Conservation (phyloP, 2,797 vertebrate species). For the Mormyrus proboscirostris region DNA sequence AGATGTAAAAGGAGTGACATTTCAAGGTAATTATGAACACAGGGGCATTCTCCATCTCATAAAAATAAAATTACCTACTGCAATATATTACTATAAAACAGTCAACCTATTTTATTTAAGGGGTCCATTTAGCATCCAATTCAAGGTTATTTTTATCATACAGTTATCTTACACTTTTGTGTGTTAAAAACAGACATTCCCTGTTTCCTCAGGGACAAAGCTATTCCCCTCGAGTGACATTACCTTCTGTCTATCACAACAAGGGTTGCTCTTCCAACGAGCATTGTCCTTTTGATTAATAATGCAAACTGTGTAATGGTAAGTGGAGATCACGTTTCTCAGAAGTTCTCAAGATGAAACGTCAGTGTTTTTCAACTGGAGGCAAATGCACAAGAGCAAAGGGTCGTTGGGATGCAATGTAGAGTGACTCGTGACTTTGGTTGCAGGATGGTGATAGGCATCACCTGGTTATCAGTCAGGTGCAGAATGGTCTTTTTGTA, state of each 20-base stretch:
- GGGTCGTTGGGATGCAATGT: no score
- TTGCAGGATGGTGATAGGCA: neutral
- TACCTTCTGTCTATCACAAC: neutral
- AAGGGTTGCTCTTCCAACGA: neutral
- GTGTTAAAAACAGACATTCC: neutral
- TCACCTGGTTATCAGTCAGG: conserved; percentile 88
- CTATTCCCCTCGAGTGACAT: neutral
- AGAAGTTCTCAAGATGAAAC: neutral
- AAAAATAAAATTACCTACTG: neutral
- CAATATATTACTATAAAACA: neutral
- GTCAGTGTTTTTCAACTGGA: neutral
- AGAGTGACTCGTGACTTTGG: neutral
- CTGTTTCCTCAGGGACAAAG: neutral
- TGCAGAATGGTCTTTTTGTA: conserved; percentile 94
- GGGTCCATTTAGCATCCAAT: neutral
- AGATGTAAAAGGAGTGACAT: neutral
- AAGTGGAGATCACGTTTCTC: conserved; percentile 7
- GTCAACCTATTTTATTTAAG: neutral
- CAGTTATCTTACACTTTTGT: neutral
- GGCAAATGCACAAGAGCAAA: neutral
- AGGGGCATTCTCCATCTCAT: neutral
- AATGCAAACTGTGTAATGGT: neutral
- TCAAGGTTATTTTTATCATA: neutral
- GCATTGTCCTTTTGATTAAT: conserved; percentile 1
- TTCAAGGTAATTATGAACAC: neutral